phyloP scores from a whole-genome alignment of 2,797 vertebrate species.

The Alauda arvensis region DNA sequence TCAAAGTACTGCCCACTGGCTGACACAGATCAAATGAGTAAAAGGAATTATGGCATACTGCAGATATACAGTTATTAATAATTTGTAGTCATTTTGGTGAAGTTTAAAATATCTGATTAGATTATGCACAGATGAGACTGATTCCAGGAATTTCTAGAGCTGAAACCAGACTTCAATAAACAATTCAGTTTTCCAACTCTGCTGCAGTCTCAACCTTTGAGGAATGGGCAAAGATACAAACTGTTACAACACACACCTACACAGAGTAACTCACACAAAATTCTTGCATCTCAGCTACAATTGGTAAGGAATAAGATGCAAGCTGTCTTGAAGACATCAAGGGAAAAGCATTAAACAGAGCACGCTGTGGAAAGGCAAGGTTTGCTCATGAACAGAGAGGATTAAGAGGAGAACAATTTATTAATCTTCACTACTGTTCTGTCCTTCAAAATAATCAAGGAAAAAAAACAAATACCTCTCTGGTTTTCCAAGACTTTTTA shows the following conservation, averaged over 20 bases:
- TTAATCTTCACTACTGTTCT: neutral
- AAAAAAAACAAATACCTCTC: conserved; percentile 80
- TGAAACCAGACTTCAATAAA: neutral
- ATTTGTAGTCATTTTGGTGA: neutral
- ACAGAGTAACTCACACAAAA: conserved; percentile 6
- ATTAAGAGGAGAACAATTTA: neutral
- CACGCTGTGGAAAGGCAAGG: neutral
- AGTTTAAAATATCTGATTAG: neutral
- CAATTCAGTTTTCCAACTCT: neutral
- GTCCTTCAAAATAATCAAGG: neutral
- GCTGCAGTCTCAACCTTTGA: neutral
- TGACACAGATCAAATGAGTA: neutral
- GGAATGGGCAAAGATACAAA: neutral
- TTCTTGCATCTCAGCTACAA: neutral
- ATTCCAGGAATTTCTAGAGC: neutral
- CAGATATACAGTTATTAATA: neutral
- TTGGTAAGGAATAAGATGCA: neutral
- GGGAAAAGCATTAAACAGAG: neutral
- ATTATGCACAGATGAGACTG: neutral
- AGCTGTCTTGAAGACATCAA: neutral
- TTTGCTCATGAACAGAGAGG: neutral
- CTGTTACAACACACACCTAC: neutral
- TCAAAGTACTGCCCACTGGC: neutral
- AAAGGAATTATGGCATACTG: neutral
- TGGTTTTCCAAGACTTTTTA: conserved; percentile 88